Percentiles rank a stretch among this genome's conserved stretches.
Conservation (phyloP, 2,797 vertebrate genomes). For the Myiotriccus ornatus region DNA sequence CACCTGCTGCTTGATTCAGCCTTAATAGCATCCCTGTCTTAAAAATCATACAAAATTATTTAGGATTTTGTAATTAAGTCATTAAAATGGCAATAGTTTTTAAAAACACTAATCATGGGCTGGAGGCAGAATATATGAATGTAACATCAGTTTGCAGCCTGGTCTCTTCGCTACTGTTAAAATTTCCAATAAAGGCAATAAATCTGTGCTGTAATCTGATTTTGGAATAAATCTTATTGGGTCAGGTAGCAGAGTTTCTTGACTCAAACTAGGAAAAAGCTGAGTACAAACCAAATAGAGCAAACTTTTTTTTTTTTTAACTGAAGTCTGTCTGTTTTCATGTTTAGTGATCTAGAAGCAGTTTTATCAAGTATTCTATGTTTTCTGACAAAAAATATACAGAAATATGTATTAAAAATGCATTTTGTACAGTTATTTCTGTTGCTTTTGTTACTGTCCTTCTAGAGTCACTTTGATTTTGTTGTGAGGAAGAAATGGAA, state of each 20-base stretch:
- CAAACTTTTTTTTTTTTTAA: neutral
- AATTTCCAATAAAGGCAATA: neutral
- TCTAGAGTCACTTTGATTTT: neutral
- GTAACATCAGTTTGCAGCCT: neutral
- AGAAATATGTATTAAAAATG: neutral
- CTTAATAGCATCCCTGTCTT: neutral
- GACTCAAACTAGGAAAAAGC: neutral
- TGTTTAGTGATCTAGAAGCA: neutral
- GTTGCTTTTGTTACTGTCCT: neutral
- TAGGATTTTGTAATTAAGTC: neutral
- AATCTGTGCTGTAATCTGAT: neutral
- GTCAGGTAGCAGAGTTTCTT: neutral
- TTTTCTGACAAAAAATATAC: neutral
- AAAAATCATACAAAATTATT: neutral
- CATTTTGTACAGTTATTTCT: neutral
- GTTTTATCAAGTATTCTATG: neutral
- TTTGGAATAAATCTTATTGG: neutral
- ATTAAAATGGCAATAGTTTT: neutral
- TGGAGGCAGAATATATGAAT: neutral
- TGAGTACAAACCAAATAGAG: neutral
- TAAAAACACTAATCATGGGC: neutral
- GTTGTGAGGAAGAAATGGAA: neutral
- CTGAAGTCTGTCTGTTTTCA: neutral
- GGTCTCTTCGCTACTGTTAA: neutral
- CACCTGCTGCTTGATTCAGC: neutral